Base-by-base conservation (phyloP, 2,888 invertebrate species). In the Acleris holmiana region DNA sequence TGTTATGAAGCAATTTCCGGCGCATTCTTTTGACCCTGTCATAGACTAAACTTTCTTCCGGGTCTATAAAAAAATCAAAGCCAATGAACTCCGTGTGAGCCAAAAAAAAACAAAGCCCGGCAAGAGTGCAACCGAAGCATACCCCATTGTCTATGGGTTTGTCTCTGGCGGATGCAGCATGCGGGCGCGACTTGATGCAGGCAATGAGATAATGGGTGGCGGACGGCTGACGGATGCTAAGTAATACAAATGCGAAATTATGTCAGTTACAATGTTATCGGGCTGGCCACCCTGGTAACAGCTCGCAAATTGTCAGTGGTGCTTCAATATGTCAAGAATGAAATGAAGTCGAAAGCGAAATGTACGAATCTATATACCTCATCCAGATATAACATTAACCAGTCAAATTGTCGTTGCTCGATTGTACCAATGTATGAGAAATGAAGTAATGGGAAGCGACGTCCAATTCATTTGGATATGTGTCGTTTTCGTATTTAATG, bases 131-230 rank as follows among this genome's bases (percentile, higher is more conserved):
- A 76, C 75, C 75, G 75, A 75, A 80, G 78, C 74, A 72, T 70
- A 76, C 75, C 76, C 79, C 79, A 82, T 89, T 90, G 89, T 90
- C 83, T 86, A 82, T 85, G 85, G 86, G 83, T 86, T 71, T 71
- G 72, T 73, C 68, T 69, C 56, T 69, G 70, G 68, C 70, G 72
- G 71, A 71, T 68, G 69, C 68, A 63, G 67, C 69, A 72, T 73
- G 72, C 73, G 72, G 73, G 72, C 68, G 61, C 60, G 48, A 44
- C n/a, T 44, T 53, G 61, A 79, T 74, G 76, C 75, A 76, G 76
- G 80, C 85, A 90, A 90, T 87, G 82, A 86, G 83, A 88, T 89
- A 91, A 89, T 89, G 82, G 67, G 59, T 67, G 73, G 73, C 69
- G 72, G 69, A 63, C 71, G 72, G 73, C 75, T 75, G 69, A 67